Conservation (phyloP, 2,797 vertebrate species). For the Lagocephalus sceleratus region DNA sequence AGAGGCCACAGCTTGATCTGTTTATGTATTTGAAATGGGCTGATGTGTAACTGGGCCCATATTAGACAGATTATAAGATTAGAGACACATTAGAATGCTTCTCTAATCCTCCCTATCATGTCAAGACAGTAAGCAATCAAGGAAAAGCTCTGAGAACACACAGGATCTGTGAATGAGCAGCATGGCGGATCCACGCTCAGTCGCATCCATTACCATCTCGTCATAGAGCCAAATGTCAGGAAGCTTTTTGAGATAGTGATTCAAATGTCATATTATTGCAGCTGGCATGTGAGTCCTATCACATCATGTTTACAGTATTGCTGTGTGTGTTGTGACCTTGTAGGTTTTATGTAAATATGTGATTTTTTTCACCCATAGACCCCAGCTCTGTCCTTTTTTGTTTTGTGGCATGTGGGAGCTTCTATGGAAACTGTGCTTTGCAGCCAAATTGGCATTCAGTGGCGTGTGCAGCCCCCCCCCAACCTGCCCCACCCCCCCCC, state of each 20-base stretch:
- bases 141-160: conserved; percentile 12
- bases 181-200: conserved; percentile 8
- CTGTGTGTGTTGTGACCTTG: conserved; percentile 8
- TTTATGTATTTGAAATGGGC: conserved; percentile 30
- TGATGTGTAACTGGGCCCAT: conserved; percentile 36
- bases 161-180: conserved; percentile 2
- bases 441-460: conserved; percentile 75
- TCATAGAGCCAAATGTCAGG: conserved; percentile 10
- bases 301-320: conserved; percentile 3
- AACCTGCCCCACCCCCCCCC: conserved; percentile 17
- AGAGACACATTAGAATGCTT: conserved; percentile 52
- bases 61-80: conserved; percentile 62
- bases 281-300: conserved; percentile 12
- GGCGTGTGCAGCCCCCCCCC: conserved; percentile 54
- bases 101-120: conserved; percentile 51
- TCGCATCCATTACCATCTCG: conserved; percentile 6
- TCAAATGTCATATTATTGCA: conserved; percentile 7
- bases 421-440: conserved; percentile 61
- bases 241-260: conserved; percentile 10
- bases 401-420: conserved; percentile 33
- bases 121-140: conserved; percentile 38
- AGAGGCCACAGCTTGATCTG: conserved; percentile 9
- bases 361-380: conserved; percentile 5
- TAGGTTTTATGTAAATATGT: conserved; percentile 30
- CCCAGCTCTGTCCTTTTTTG: neutral